Base-by-base conservation (phyloP, 2,113 vertebrate genomes). In the Furnarius figulus region DNA sequence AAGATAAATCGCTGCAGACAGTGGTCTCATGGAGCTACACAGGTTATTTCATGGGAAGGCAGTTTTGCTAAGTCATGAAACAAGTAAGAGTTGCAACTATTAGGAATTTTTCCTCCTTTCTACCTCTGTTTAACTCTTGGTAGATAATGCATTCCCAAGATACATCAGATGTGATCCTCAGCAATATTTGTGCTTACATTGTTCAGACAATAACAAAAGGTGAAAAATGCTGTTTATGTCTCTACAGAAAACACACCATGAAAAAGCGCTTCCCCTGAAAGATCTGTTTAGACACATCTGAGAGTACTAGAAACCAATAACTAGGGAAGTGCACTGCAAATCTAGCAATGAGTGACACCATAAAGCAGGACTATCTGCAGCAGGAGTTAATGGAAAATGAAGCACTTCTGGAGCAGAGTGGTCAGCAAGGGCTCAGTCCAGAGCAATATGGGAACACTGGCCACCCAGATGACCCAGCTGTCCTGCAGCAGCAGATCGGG, bases 171-270 rank as follows among this genome's bases (percentile, higher is more conserved):
- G 66, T 87, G 81, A 82, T 87, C 62, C 50, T 89, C 62, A 59
- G 63, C 50, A 74, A n/a, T 88, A 88, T 79, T 90, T 83, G 71
- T 76, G 30, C 66, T 95, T 89, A 70, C 35, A 52, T 62, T 70
- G 31, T 85, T 73, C 62, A 68, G 70, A 77, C n/a, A 86, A 72
- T n/a, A 94, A 66, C 50, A 78, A 77, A 77, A 96, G 67, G 82
- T 88, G 72, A 72, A 84, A 96, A 81, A 86, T 21, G 28, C 52
- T 95, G 75, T 97, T 97, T 97, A 74, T 95, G 81, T 93, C 61
- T 93, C 72, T 89, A 66, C 37, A 33, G 79, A 90, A 91, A 96
- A 85, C 76, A 87, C 82, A 84, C 67, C 78, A 68, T 59, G 84
- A 90, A 86, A 96, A 95, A 97, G 52, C 61, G 85, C 63, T 95